Percentiles rank a stretch among this genome's conserved stretches.
phyloP scores from a whole-genome alignment of 2,113 vertebrate genomes.

The Cynoglossus semilaevis region DNA sequence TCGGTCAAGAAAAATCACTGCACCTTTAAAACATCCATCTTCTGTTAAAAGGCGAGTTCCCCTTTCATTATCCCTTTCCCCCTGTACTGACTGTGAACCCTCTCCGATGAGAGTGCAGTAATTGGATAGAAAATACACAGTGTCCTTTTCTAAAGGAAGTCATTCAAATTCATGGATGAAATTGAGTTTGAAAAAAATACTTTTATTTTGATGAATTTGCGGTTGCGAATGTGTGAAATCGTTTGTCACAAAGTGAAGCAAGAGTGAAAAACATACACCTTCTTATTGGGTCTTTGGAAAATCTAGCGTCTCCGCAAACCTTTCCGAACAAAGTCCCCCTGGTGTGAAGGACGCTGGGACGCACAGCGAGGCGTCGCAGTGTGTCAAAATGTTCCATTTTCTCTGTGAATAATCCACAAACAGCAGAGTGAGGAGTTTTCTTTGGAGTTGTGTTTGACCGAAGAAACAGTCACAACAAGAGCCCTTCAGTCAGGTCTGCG shows the following conservation, averaged over 20 bases:
- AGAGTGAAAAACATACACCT: too few species aligned
- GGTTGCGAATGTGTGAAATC: too few species aligned
- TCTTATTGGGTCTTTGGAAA: conserved; percentile 5
- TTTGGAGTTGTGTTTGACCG: conserved; percentile 25
- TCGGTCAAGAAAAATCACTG: too few species aligned
- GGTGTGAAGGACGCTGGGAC: conserved; percentile 10
- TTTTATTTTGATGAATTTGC: too few species aligned
- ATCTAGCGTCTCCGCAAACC: background rate
- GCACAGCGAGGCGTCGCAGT: conserved; percentile 5
- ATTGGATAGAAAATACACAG: too few species aligned
- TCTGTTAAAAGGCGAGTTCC: background rate
- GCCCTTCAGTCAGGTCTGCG: conserved; percentile 34
- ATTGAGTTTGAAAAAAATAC: background rate
- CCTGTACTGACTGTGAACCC: background rate
- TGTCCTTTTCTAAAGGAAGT: too few species aligned
- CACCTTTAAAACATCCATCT: background rate
- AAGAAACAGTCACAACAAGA: conserved; percentile 40
- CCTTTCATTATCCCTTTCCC: background rate
- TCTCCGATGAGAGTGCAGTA: too few species aligned
- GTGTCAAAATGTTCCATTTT: conserved; percentile 11
- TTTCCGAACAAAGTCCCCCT: conserved; percentile 2
- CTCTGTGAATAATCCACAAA: conserved; percentile 13
- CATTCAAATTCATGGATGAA: background rate
- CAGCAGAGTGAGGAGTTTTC: conserved; percentile 30
- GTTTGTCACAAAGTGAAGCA: too few species aligned